A percentile compares a stretch with the other conserved stretches of the same genome.
phyloP scores from a whole-genome alignment of 2,797 vertebrate species.

The Thripadectes ignobilis region DNA sequence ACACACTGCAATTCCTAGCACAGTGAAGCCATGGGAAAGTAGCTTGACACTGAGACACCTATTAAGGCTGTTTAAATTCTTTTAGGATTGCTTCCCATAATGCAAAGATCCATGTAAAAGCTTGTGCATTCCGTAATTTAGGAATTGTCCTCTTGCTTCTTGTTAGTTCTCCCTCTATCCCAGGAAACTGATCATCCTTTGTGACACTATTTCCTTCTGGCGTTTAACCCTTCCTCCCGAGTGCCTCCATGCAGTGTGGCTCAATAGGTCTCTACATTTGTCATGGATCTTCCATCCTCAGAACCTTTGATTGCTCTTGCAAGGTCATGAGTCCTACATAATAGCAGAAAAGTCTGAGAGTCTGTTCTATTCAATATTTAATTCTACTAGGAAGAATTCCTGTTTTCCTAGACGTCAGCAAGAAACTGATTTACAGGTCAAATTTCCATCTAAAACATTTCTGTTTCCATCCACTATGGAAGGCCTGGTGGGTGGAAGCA shows the following conservation, averaged over 20 bases:
- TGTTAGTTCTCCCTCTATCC: background rate
- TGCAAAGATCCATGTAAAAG: background rate
- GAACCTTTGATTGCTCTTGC: background rate
- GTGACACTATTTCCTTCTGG: background rate
- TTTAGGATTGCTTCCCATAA: background rate
- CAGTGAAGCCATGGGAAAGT: background rate
- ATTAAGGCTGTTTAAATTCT: background rate
- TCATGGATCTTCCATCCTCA: background rate
- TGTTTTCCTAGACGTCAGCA: background rate
- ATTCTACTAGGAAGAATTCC: background rate
- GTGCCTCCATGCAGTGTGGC: too few species aligned
- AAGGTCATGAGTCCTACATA: background rate
- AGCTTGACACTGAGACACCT: background rate
- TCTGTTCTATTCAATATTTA: background rate
- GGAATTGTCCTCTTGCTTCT: background rate
- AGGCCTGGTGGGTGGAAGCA: background rate
- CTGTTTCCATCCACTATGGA: background rate
- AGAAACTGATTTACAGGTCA: background rate
- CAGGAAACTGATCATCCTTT: background rate
- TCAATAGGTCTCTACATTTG: background rate
- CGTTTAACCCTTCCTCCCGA: background rate
- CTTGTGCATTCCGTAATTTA: background rate
- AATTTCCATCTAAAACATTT: background rate
- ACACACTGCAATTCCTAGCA: fast-evolving
- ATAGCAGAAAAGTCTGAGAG: background rate